Conservation (phyloP, 2,888 invertebrate genomes). For the Pantelozetes paolii region DNA sequence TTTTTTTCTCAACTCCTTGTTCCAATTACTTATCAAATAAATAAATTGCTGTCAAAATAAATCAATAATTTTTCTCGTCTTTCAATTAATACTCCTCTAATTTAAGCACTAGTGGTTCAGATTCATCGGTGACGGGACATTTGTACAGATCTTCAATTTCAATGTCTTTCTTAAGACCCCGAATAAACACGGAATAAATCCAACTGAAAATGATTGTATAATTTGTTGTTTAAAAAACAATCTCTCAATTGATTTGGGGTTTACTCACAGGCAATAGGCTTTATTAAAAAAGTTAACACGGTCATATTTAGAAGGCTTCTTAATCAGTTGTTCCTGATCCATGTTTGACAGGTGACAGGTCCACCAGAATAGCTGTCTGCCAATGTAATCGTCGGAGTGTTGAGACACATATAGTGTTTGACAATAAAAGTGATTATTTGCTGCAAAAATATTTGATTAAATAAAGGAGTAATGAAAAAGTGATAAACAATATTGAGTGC, state of each 20-base stretch:
- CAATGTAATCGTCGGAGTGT: too few species aligned
- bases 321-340: conserved; percentile 10
- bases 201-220: conserved; percentile 64
- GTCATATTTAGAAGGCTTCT: conserved; percentile 8
- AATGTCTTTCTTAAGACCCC: conserved; percentile 67
- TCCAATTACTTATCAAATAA: conserved; percentile 45
- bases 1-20: conserved; percentile 45
- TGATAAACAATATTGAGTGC: too few species aligned
- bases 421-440: too few species aligned
- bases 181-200: conserved; percentile 70
- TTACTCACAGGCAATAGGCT: conserved; percentile 9
- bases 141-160: conserved; percentile 70
- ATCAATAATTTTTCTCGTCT: not conserved
- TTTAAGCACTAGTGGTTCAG: conserved; percentile 63
- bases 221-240: not conserved
- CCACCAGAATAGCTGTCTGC: too few species aligned
- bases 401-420: too few species aligned
- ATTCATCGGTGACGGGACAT: conserved; percentile 65
- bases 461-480: too few species aligned
- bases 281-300: not conserved
- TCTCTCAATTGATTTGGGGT: not conserved
- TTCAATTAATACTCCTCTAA: conserved; percentile 59
- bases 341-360: too few species aligned
- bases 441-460: too few species aligned
- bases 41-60: not conserved